Conservation (phyloP, 2,888 invertebrate genomes). For the Drosophila maculinotata region DNA sequence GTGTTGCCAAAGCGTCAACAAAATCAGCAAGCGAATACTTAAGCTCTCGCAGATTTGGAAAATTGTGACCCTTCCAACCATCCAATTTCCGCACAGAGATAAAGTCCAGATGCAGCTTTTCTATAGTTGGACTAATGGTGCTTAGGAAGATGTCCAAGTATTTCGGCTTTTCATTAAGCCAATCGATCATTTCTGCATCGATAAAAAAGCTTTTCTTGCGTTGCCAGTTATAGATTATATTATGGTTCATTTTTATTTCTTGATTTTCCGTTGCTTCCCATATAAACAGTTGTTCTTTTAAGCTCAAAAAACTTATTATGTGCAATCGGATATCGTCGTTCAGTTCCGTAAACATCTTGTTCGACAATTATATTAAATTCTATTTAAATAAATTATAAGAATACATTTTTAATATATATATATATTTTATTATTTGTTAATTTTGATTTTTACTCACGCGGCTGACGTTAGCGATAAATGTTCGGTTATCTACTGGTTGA, state of each 20-base stretch:
- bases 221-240: constrained; percentile 25
- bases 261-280: constrained; percentile 23
- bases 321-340: constrained; percentile 38
- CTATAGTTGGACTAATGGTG: constrained; percentile 19
- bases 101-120: constrained; percentile 1
- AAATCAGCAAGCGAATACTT: constrained; percentile 6
- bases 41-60: constrained; percentile 9
- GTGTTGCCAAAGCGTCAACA: not conserved
- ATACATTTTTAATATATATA: too few relatives aligned
- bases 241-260: not conserved
- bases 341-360: constrained; percentile 10
- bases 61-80: constrained; percentile 11
- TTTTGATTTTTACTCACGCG: not conserved
- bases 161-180: not conserved
- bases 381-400: not conserved
- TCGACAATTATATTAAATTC: not conserved
- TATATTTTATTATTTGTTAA: not conserved
- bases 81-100: not conserved
- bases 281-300: constrained; percentile 28
- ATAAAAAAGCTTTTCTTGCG: not conserved
- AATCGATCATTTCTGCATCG: not conserved
- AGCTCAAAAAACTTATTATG: constrained; percentile 18
- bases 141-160: constrained; percentile 14
- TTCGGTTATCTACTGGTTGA: not conserved
- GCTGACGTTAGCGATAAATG: not conserved